Percentiles rank a stretch among this genome's conserved stretches.
Conservation (phyloP, 2,797 vertebrate species). For the Dromococcyx pavoninus region DNA sequence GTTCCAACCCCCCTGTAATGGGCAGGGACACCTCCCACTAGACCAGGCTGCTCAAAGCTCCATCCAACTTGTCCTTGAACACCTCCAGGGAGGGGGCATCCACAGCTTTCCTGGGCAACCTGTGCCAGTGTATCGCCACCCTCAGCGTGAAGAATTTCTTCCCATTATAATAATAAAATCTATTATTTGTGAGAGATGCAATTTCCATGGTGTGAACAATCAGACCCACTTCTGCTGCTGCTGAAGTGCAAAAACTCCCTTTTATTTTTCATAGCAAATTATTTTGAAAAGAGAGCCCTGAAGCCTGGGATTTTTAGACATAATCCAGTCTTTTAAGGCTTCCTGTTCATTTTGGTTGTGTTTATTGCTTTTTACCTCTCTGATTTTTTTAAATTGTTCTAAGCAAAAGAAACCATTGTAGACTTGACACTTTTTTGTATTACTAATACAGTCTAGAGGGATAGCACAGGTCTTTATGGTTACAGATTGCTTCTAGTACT, state of each 20-base stretch:
- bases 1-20: too few species aligned
- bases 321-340: slow-evolving; percentile 1
- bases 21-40: too few species aligned
- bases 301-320: background rate
- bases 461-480: slow-evolving; percentile 34
- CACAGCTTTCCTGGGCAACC: too few species aligned
- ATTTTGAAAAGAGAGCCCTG: slow-evolving; percentile 5
- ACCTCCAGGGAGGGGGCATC: too few species aligned
- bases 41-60: too few species aligned
- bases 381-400: background rate
- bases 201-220: background rate
- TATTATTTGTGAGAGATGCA: background rate
- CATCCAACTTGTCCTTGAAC: too few species aligned
- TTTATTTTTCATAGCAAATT: slow-evolving; percentile 25
- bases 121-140: too few species aligned
- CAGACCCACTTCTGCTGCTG: background rate
- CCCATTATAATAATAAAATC: background rate
- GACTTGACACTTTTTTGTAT: background rate
- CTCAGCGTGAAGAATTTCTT: too few species aligned
- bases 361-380: background rate
- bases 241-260: background rate
- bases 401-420: background rate
- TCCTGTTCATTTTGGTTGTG: slow-evolving; percentile 26
- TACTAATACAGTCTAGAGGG: background rate
- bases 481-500: slow-evolving; percentile 26